Percentiles rank a stretch among this genome's conserved stretches.
phyloP scores from a whole-genome alignment of 1,140 invertebrate genomes.

The Bicyclus anynana region DNA sequence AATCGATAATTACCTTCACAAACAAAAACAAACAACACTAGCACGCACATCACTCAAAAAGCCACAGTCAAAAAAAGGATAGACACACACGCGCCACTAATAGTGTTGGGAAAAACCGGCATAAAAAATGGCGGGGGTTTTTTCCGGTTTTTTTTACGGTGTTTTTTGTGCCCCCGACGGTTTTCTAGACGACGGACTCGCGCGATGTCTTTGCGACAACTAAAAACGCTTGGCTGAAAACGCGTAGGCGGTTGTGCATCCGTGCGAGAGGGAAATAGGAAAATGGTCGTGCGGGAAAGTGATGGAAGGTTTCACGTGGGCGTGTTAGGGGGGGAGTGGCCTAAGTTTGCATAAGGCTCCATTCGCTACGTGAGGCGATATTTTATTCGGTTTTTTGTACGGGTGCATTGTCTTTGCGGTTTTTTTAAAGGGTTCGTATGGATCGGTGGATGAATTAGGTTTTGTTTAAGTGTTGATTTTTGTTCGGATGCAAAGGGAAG shows the following conservation, averaged over 20 bases:
- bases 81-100: constrained; percentile 29
- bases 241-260: constrained; percentile 58
- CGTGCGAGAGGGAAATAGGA: constrained; percentile 44
- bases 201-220: constrained; percentile 56
- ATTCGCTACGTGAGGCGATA: constrained; percentile 37
- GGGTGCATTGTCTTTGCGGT: constrained; percentile 59
- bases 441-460: constrained; percentile 19
- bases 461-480: constrained; percentile 21
- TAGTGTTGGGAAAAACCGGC: constrained; percentile 33
- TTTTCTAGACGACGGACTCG: constrained; percentile 44
- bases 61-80: constrained; percentile 39
- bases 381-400: constrained; percentile 61
- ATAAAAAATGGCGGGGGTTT: constrained; percentile 31
- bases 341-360: constrained; percentile 59
- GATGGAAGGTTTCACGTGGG: constrained; percentile 41
- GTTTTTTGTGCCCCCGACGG: constrained; percentile 32
- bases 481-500: constrained; percentile 10
- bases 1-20: constrained; percentile 50
- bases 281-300: constrained; percentile 26
- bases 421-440: constrained; percentile 44
- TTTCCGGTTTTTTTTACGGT: constrained; percentile 31
- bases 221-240: constrained; percentile 65
- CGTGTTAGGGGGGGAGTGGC: constrained; percentile 51
- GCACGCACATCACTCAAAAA: constrained; percentile 46
- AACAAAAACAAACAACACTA: constrained; percentile 39